A percentile compares a stretch with the other conserved stretches of the same genome.
Evolutionary conservation across 2,113 vertebrate genomes (phyloP).

Genomic region (Columba janthina): DNA sequence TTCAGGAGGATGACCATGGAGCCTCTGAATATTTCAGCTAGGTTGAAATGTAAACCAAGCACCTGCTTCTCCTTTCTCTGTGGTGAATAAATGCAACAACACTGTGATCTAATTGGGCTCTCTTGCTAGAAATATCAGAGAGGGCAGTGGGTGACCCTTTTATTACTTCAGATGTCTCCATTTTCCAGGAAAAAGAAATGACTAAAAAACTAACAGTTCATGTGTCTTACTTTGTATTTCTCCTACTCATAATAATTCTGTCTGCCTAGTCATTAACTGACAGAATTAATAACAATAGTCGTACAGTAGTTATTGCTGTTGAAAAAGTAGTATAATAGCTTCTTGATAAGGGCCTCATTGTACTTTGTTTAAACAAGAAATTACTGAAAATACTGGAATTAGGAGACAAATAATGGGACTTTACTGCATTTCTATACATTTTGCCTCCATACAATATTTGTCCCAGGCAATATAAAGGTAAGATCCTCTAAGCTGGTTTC

Average conservation of each 20-base stretch:
- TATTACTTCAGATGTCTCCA: neutral
- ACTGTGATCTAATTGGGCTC: neutral
- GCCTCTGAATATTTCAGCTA: neutral
- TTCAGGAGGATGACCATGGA: neutral
- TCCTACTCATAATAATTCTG: neutral
- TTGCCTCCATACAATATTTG: neutral
- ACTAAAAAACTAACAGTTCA: neutral
- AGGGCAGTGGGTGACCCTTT: neutral
- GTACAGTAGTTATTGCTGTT: neutral
- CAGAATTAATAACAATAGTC: neutral
- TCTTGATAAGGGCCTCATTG: neutral
- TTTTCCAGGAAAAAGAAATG: slow-evolving; percentile 1
- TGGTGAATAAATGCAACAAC: neutral
- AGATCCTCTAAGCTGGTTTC: neutral
- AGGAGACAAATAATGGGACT: neutral
- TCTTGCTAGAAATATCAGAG: neutral
- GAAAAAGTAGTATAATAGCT: neutral
- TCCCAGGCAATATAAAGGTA: neutral
- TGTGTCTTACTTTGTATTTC: neutral
- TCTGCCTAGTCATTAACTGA: neutral
- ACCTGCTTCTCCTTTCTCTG: neutral
- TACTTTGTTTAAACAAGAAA: neutral
- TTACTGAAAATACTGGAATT: neutral
- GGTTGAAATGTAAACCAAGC: neutral
- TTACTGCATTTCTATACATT: neutral